Conservation (phyloP, 2,888 invertebrate genomes). For the Orchesella flavescens region DNA sequence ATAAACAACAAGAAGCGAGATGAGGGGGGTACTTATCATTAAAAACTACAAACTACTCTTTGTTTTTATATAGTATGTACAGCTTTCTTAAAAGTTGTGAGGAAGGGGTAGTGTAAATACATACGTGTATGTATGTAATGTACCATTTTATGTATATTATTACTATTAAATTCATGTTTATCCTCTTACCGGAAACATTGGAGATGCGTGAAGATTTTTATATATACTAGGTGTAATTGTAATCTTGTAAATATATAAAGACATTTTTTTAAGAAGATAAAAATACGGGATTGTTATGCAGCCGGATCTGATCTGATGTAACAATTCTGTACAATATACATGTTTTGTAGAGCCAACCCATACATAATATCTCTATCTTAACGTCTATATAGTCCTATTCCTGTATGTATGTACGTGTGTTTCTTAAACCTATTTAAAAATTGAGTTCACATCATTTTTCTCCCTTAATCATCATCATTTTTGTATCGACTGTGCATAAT, state of each 20-base stretch:
- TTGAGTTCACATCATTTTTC: slow-evolving; percentile 53
- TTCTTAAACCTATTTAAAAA: slow-evolving; percentile 60
- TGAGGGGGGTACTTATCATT: slow-evolving; percentile 15
- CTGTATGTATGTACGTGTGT: slow-evolving; percentile 32
- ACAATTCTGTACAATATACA: slow-evolving; percentile 22
- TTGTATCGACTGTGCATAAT: slow-evolving; percentile 1
- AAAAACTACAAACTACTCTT: background rate
- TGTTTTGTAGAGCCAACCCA: background rate
- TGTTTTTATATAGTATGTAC: background rate
- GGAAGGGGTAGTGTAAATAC: background rate
- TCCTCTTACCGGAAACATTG: slow-evolving; percentile 21
- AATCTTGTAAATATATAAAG: slow-evolving; percentile 26
- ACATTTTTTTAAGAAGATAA: slow-evolving; percentile 45
- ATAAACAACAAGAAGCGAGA: slow-evolving; percentile 53
- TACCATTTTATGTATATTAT: slow-evolving; percentile 4
- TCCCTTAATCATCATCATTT: background rate
- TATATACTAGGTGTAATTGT: background rate
- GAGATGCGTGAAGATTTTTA: background rate
- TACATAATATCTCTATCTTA: slow-evolving; percentile 20
- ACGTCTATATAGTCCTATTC: slow-evolving; percentile 12
- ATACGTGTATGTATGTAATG: background rate
- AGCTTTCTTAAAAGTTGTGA: background rate
- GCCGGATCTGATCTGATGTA: slow-evolving; percentile 19
- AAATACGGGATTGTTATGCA: slow-evolving; percentile 48
- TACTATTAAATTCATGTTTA: background rate